phyloP scores from a whole-genome alignment of 2,113 vertebrate species.

The Chrysochloris asiatica region DNA sequence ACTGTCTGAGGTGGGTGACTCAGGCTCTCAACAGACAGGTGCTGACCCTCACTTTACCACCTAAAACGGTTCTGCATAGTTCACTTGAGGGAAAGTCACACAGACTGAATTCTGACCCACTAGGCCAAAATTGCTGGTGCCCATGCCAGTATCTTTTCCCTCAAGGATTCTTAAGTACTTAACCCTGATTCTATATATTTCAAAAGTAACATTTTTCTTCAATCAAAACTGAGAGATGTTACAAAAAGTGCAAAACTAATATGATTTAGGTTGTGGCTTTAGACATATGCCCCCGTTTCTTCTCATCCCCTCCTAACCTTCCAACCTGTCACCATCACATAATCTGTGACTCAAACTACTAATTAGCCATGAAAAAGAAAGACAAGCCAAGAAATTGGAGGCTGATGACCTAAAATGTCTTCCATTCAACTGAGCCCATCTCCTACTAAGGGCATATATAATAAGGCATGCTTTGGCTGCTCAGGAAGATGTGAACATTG shows the following conservation, averaged over 20 bases:
- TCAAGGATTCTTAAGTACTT: slow-evolving; percentile 16
- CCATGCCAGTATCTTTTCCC: background rate
- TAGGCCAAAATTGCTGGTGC: background rate
- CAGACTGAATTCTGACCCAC: background rate
- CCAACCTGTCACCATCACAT: background rate
- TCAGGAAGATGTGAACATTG: background rate
- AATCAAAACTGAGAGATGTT: background rate
- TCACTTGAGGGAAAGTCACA: background rate
- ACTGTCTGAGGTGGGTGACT: background rate
- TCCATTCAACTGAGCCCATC: slow-evolving; percentile 72
- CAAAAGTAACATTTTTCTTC: slow-evolving; percentile 19
- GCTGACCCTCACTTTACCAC: background rate
- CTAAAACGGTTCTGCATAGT: background rate
- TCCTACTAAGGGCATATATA: slow-evolving; percentile 55
- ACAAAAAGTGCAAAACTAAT: background rate
- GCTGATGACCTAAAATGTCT: slow-evolving; percentile 57
- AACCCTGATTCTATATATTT: background rate
- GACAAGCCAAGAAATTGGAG: slow-evolving; percentile 67
- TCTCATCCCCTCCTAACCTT: slow-evolving; percentile 30
- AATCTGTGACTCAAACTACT: slow-evolving; percentile 65
- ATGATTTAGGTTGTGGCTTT: background rate
- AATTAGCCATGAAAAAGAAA: slow-evolving; percentile 59
- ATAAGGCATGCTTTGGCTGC: slow-evolving; percentile 23
- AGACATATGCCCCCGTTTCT: background rate
- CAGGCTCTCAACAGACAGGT: background rate